Percentiles rank a stretch among this genome's conserved stretches.
These are phyloP conservation scores for Lasiommata megera DNA, from an alignment of 2,888 invertebrate species.

Conservation along the genomic window DNA sequence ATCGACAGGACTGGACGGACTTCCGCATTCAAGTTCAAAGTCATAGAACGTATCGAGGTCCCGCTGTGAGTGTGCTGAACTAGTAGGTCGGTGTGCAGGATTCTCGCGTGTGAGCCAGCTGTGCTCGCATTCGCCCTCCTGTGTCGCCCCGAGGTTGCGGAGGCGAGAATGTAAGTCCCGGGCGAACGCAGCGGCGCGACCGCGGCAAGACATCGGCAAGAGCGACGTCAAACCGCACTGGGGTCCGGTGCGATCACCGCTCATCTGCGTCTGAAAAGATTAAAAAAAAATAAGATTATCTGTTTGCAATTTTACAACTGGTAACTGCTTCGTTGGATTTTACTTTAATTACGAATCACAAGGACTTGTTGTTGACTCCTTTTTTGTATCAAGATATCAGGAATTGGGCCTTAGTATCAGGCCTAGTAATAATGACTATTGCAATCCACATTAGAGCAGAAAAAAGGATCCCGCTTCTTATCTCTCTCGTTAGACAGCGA, in stretches of 20 bases:
- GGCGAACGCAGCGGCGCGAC: conserved; percentile 90
- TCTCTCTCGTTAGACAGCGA: no score
- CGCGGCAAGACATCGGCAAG: conserved; percentile 89
- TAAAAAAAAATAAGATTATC: not conserved
- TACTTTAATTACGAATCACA: no score
- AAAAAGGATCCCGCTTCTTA: no score
- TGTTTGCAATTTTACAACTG: not conserved
- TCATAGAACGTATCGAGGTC: conserved; percentile 84
- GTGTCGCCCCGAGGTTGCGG: conserved; percentile 84
- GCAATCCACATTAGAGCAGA: no score
- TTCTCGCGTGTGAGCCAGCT: conserved; percentile 64
- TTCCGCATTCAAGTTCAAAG: conserved; percentile 84
- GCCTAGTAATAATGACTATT: no score
- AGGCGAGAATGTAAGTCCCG: conserved; percentile 88
- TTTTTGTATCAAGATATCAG: no score
- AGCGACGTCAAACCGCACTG: conserved; percentile 86
- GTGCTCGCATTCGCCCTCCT: conserved; percentile 66
- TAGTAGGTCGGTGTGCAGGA: conserved; percentile 45
- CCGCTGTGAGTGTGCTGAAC: conserved; percentile 45
- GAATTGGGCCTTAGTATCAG: no score
- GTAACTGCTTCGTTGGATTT: no score
- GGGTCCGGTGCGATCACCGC: conserved; percentile 75
- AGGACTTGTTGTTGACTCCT: no score
- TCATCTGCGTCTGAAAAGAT: conserved; percentile 79
- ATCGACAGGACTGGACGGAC: conserved; percentile 86